Evolutionary conservation across 2,113 vertebrate species (phyloP).

Genomic region (Prinia subflava): DNA sequence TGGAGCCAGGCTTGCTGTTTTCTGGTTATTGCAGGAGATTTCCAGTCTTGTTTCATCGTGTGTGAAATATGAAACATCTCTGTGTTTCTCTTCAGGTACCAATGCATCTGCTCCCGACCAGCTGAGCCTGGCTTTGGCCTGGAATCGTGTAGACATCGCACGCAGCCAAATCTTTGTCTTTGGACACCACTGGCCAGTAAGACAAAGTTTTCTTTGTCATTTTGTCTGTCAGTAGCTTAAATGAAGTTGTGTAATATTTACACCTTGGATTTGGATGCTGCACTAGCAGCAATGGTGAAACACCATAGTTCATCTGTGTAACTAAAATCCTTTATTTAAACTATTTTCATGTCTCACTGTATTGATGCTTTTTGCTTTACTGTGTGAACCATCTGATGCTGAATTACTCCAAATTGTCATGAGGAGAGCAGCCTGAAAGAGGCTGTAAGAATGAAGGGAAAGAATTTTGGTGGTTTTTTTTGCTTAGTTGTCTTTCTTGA

Average conservation of each 20-base stretch:
- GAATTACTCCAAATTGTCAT: not conserved
- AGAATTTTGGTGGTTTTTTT: not conserved
- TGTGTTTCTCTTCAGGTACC: slow-evolving; percentile 78
- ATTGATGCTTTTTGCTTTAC: not conserved
- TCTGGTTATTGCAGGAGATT: not conserved
- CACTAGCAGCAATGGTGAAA: not conserved
- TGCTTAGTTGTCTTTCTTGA: not conserved
- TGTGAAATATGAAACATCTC: not conserved
- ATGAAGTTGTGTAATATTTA: not conserved
- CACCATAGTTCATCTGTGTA: not conserved
- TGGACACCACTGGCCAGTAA: slow-evolving; percentile 94
- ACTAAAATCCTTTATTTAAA: not conserved
- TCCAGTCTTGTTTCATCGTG: not conserved
- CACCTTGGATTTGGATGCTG: not conserved
- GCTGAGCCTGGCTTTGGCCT: slow-evolving; percentile 94
- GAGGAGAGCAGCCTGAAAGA: not conserved
- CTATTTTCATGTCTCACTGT: not conserved
- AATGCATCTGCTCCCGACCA: slow-evolving; percentile 95
- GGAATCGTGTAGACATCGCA: slow-evolving; percentile 98
- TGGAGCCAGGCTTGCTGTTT: not conserved
- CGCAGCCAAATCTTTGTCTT: slow-evolving; percentile 98
- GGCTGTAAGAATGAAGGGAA: not conserved
- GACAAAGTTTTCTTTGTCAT: not conserved
- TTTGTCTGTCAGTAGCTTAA: not conserved
- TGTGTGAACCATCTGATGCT: not conserved